Conservation (phyloP, 1,140 invertebrate species). For the Proctacanthus coquilletti region DNA sequence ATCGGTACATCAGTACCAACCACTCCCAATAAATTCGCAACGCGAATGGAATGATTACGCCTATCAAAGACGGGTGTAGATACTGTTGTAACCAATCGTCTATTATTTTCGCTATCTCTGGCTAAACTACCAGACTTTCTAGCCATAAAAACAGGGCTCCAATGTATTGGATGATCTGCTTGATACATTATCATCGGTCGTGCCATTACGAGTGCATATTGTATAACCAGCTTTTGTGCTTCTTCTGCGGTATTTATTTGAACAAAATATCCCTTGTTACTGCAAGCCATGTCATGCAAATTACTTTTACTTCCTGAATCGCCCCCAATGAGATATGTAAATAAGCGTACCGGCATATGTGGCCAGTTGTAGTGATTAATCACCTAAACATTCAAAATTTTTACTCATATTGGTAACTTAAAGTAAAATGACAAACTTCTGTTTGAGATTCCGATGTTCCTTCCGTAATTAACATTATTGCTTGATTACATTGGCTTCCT, state of each 20-base stretch:
- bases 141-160: slow-evolving; percentile 79
- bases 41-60: slow-evolving; percentile 71
- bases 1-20: slow-evolving; percentile 89
- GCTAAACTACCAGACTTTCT: slow-evolving; percentile 54
- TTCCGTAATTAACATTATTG: slow-evolving; percentile 91
- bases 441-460: slow-evolving; percentile 56
- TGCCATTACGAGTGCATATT: slow-evolving; percentile 81
- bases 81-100: slow-evolving; percentile 76
- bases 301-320: slow-evolving; percentile 74
- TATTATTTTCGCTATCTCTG: slow-evolving; percentile 48
- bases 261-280: slow-evolving; percentile 88
- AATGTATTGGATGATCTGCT: slow-evolving; percentile 74
- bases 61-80: slow-evolving; percentile 84
- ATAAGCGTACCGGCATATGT: slow-evolving; percentile 82
- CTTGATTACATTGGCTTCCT: slow-evolving; percentile 91
- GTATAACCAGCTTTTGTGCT: slow-evolving; percentile 74
- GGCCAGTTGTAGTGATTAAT: slow-evolving; percentile 82
- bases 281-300: slow-evolving; percentile 87
- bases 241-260: slow-evolving; percentile 70
- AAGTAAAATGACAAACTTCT: slow-evolving; percentile 11
- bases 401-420: background rate
- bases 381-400: slow-evolving; percentile 21
- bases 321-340: slow-evolving; percentile 89
- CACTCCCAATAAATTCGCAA: slow-evolving; percentile 78
- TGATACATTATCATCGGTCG: slow-evolving; percentile 83